Conservation (phyloP, 2,113 vertebrate species). For the Melanerpes formicivorus region DNA sequence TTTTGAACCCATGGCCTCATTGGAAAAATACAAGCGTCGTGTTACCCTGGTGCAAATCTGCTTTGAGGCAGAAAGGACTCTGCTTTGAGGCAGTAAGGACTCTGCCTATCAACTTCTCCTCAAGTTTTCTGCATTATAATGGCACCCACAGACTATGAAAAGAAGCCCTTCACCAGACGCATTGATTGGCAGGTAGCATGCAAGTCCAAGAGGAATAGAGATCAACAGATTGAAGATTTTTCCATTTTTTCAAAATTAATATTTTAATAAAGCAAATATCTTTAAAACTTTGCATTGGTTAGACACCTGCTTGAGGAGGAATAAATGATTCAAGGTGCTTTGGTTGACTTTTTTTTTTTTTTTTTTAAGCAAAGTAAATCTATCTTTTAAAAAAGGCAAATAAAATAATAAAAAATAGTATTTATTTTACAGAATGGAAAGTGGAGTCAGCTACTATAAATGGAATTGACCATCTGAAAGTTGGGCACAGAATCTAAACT, state of each 20-base stretch:
- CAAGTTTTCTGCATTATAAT: background rate
- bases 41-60: background rate
- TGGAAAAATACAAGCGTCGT: background rate
- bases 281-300: background rate
- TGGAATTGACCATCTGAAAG: background rate
- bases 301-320: background rate
- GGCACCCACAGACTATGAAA: background rate
- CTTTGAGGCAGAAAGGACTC: background rate
- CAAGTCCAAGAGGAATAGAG: background rate
- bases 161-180: background rate
- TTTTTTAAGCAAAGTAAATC: background rate
- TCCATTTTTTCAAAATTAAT: background rate
- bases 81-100: background rate
- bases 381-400: background rate
- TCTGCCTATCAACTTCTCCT: background rate
- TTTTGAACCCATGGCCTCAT: background rate
- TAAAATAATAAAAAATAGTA: accelerated
- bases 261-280: background rate
- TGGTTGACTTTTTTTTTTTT: background rate
- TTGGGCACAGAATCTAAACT: background rate
- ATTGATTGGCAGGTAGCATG: background rate
- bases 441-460: background rate
- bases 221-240: background rate
- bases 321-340: background rate
- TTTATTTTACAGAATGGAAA: background rate